Evolutionary conservation across 2,797 vertebrate genomes (phyloP), one percentile per base, ranked within the genome.

Genomic region (Hapalemur alaotrensis): DNA sequence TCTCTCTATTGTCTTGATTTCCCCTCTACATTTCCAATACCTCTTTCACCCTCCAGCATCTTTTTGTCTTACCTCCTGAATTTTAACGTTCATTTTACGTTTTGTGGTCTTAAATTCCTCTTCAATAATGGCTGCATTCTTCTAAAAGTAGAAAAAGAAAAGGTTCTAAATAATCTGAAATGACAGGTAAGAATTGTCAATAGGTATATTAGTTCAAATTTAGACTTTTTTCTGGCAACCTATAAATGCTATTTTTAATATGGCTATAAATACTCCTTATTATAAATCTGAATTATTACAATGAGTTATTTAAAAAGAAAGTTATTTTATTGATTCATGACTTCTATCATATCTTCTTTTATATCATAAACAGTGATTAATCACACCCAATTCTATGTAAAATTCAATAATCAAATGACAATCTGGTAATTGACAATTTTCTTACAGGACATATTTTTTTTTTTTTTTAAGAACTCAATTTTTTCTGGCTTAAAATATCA

Each of bases 51-150:
- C 32, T 30, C 82, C 63, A 87, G 25, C 30, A 43, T 6, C 13
- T 81, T 95, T 70, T 89, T 54, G 32, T 30, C 96, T 98, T 97
- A 99, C 98, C 98, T 99, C 98, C n/a, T 98, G 97, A 89, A 99
- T 95, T 97, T 97, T 98, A 91, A 95, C 89, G 72, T 96, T 98
- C 97, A 99, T 98, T 97, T 98, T 98, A 92, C 91, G 93, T 73
- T 98, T 99, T 87, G 98, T 92, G 81, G 94, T 97, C 95, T 98
- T 99, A 69, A 99, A 95, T 69, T 99, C 98, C 69, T 99, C 98
- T 80, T 98, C 98, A 84, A 98, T 97, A 54, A 98, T 54, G 4
- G 97, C 95, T 82, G 97, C 95, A 59, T 98, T 98, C 96, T 98
- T 98, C 98, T 99, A 96, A 95, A 97, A 95, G 63, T 3, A 95